Base-by-base conservation (phyloP, 2,888 invertebrate genomes). In the Tribolium freemani region DNA sequence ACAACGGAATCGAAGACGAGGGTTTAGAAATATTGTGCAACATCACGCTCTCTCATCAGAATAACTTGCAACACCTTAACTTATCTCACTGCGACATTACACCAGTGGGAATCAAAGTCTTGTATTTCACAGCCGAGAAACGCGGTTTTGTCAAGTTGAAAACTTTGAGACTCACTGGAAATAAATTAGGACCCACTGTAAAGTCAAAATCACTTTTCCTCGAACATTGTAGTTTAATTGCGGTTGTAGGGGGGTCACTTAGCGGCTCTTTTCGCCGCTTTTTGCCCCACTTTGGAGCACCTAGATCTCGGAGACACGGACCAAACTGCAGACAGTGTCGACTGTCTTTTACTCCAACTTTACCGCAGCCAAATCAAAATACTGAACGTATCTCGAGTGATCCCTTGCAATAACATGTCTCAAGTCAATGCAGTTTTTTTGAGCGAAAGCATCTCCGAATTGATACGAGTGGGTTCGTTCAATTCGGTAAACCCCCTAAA, bases 241-340 rank as follows among this genome's bases (percentile, higher is more conserved):
- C 0, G 9, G 8, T 45, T 38, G 77, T 69, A 88, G 85, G 89
- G 89, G 0, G 89, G 90, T 0, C 87, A 87, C 77, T 84, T 85
- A 78, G 83, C 91, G n/a, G 88, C 90, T 0, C 76, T 85, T 26
- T 86, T 91, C 64, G 79, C 92, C 1, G 83, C 82, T 1, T 82
- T 86, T 9, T 90, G 90, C 76, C 82, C 78, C 0, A 84, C 83
- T 21, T 81, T 92, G 0, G 84, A 88, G 68, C 87, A 84, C 67
- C 83, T 89, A 10, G 91, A 91, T 79, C 85, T 91, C 1, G 90
- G 89, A 0, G 89, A 91, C 77, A 89, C 89, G 0, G 88, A 89
- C 51, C 90, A 90, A 69, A 90, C 89, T 0, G 80, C 89, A 16
- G 84, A 88, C 0, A 90, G 90, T 73, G 86, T 91, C 0, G 88